Percentiles rank a stretch among this genome's conserved stretches.
Evolutionary conservation across 2,113 vertebrate species (phyloP).

Genomic region (Pterocles burchelli): DNA sequence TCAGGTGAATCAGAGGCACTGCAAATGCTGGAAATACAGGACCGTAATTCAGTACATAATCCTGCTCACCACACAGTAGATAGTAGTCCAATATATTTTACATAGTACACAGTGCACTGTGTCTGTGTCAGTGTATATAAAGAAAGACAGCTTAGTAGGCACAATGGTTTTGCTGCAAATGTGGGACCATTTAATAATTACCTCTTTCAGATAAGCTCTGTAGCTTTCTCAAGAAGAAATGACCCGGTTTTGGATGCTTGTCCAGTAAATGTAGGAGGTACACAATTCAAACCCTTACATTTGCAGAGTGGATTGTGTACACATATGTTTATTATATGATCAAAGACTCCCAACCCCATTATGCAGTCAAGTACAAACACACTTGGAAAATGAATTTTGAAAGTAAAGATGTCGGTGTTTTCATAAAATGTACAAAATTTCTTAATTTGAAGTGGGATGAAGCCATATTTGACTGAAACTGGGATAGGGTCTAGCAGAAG

Average conservation of each 20-base stretch:
- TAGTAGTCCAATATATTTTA: background rate
- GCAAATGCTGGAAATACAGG: background rate
- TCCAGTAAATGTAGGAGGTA: background rate
- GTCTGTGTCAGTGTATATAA: background rate
- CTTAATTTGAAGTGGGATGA: background rate
- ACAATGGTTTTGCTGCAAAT: background rate
- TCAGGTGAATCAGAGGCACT: background rate
- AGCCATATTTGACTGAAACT: background rate
- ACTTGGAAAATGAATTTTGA: background rate
- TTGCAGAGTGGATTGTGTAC: background rate
- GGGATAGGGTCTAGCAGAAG: fast-evolving
- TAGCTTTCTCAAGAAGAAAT: background rate
- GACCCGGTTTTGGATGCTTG: background rate
- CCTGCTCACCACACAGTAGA: background rate
- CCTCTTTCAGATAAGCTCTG: background rate
- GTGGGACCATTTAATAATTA: background rate
- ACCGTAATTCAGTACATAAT: background rate
- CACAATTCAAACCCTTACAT: background rate
- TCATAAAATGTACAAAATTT: background rate
- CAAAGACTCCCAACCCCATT: background rate
- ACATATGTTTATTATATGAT: background rate
- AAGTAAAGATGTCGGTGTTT: background rate
- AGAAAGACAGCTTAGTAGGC: background rate
- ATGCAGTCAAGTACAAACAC: background rate
- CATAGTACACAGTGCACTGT: too few species aligned